phyloP scores from a whole-genome alignment of 1,140 invertebrate genomes.

The Agrypnia vestita region DNA sequence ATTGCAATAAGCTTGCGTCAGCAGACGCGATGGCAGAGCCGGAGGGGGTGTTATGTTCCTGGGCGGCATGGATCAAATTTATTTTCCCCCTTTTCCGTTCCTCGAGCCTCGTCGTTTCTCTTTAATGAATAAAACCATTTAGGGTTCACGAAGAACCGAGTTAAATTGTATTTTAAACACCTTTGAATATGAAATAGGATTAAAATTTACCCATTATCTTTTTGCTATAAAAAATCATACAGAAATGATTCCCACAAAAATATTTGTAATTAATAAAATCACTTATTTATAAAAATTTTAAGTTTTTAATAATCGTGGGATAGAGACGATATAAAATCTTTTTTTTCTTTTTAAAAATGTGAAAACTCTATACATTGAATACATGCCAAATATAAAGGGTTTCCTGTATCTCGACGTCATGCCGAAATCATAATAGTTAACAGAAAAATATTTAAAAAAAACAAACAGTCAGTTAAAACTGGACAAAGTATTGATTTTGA shows the following conservation, averaged over 20 bases:
- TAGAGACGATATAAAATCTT: no score
- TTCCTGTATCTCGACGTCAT: no score
- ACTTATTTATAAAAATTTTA: no score
- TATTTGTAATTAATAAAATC: no score
- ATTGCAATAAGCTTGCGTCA: slow-evolving; percentile 35
- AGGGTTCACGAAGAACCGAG: not conserved
- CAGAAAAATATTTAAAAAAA: no score
- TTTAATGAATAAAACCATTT: slow-evolving; percentile 42
- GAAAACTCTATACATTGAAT: not conserved
- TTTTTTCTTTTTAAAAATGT: not conserved
- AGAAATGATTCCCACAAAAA: no score
- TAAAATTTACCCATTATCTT: slow-evolving; percentile 32
- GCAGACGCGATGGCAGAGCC: not conserved
- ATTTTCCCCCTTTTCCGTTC: not conserved
- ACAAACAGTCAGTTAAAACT: no score
- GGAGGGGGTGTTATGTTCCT: slow-evolving; percentile 7
- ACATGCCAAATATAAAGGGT: not conserved
- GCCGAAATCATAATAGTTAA: no score
- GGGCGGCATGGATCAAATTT: slow-evolving; percentile 22
- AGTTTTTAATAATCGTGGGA: no score
- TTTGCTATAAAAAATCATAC: slow-evolving; percentile 6
- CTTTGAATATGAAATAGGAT: slow-evolving; percentile 38
- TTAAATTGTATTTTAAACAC: slow-evolving; percentile 40
- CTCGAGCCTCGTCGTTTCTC: slow-evolving; percentile 3
- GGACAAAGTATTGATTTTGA: no score